Conservation (phyloP, 2,797 vertebrate genomes). For the Karalla daura region DNA sequence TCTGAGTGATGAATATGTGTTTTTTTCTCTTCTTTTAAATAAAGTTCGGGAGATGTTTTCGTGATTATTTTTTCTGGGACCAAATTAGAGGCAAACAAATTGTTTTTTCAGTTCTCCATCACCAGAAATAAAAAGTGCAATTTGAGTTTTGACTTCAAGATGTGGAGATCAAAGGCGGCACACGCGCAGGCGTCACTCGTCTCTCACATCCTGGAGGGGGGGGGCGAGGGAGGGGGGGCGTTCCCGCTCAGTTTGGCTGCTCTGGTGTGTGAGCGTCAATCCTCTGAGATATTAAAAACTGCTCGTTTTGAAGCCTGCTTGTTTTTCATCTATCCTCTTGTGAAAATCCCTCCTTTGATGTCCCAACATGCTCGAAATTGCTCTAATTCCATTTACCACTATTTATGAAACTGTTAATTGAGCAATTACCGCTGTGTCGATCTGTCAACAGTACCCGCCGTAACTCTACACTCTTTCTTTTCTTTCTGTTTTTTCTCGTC, state of each 20-base stretch:
- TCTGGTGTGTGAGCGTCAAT: slow-evolving; percentile 23
- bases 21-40: too few relatives aligned
- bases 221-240: too few relatives aligned
- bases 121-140: slow-evolving; percentile 18
- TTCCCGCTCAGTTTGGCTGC: not conserved
- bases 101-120: slow-evolving; percentile 14
- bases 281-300: slow-evolving; percentile 58
- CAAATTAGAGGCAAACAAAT: slow-evolving; percentile 6
- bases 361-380: slow-evolving; percentile 51
- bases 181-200: slow-evolving; percentile 11
- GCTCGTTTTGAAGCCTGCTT: slow-evolving; percentile 36
- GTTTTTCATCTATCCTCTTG: slow-evolving; percentile 47
- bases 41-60: not conserved
- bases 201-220: not conserved
- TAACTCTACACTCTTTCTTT: not conserved
- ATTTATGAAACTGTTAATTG: slow-evolving; percentile 67
- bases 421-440: slow-evolving; percentile 51
- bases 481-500: not conserved
- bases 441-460: slow-evolving; percentile 44
- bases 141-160: slow-evolving; percentile 12
- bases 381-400: slow-evolving; percentile 48
- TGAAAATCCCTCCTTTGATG: slow-evolving; percentile 58
- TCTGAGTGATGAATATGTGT: slow-evolving; percentile 5
- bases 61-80: slow-evolving; percentile 11
- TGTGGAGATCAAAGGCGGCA: slow-evolving; percentile 42